Evolutionary conservation across 2,888 invertebrate genomes (phyloP).

Genomic region (Caenorhabditis wallacei): DNA sequence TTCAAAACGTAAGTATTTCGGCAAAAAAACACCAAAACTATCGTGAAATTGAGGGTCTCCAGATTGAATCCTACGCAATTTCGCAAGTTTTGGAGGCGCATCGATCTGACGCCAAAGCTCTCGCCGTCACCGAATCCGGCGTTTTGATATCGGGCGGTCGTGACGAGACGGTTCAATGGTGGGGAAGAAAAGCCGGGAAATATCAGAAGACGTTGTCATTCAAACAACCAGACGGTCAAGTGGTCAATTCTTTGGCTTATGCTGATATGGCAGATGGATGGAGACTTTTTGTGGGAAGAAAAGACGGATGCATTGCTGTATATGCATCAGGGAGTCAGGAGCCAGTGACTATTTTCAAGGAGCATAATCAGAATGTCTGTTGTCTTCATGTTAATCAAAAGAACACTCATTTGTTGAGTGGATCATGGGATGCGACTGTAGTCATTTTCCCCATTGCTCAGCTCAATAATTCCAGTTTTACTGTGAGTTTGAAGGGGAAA

Average conservation of each 20-base stretch:
- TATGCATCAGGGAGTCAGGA: slow-evolving; percentile 66
- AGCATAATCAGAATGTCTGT: slow-evolving; percentile 84
- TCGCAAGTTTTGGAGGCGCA: slow-evolving; percentile 68
- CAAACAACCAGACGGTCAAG: slow-evolving; percentile 59
- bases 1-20: slow-evolving; percentile 23
- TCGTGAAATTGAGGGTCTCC: slow-evolving; percentile 13
- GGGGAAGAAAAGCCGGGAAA: slow-evolving; percentile 69
- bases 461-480: slow-evolving; percentile 29
- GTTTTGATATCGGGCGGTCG: slow-evolving; percentile 73
- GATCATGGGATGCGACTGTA: slow-evolving; percentile 95
- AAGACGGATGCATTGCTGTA: slow-evolving; percentile 77
- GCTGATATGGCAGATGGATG: slow-evolving; percentile 67
- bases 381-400: slow-evolving; percentile 84
- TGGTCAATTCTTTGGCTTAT: slow-evolving; percentile 76
- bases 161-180: slow-evolving; percentile 75
- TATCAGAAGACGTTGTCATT: slow-evolving; percentile 47
- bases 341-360: slow-evolving; percentile 56
- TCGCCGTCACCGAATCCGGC: slow-evolving; percentile 65
- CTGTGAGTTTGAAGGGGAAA: too few relatives aligned
- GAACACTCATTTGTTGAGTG: slow-evolving; percentile 88
- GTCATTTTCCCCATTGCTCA: slow-evolving; percentile 88
- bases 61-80: slow-evolving; percentile 50
- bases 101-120: slow-evolving; percentile 65
- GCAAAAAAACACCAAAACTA: neutral
- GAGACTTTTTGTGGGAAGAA: slow-evolving; percentile 69